Evolutionary conservation across 2,797 vertebrate genomes (phyloP).

Genomic region (Rhinoraja longicauda): DNA sequence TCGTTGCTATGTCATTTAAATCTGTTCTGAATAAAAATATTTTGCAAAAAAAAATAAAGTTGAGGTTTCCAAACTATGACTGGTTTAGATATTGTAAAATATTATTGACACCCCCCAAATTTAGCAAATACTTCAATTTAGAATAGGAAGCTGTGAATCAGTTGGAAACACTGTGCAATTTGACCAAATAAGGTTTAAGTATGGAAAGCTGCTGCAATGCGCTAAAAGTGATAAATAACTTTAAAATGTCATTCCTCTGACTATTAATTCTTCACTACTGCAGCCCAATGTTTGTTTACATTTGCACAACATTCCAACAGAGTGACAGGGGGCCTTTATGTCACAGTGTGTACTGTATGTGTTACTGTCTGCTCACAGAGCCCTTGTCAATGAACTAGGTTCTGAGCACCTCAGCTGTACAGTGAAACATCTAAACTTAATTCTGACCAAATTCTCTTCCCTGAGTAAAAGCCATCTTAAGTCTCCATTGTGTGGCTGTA

Average conservation of each 20-base stretch:
- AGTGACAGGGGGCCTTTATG: neutral
- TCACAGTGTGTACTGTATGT: neutral
- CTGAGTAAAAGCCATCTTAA: neutral
- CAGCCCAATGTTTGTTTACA: constrained; percentile 25
- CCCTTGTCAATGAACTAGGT: neutral
- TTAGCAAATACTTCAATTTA: neutral
- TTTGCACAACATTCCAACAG: constrained; percentile 2
- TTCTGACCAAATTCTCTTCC: constrained; percentile 16
- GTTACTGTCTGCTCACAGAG: neutral
- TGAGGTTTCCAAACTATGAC: neutral
- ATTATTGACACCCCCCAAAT: neutral
- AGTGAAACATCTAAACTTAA: neutral
- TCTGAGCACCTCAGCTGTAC: neutral
- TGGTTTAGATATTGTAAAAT: neutral
- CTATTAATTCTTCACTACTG: constrained; percentile 26
- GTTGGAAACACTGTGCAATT: neutral
- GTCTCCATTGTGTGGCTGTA: too few species aligned
- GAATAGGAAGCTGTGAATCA: neutral
- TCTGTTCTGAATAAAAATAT: too few species aligned
- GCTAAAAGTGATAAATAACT: constrained; percentile 18
- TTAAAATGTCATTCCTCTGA: neutral
- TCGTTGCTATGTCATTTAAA: too few species aligned
- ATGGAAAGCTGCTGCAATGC: neutral
- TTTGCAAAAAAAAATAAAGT: too few species aligned
- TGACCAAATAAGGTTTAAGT: constrained; percentile 11